Conservation (phyloP, 2,797 vertebrate species). For the Onychomys leucogaster region DNA sequence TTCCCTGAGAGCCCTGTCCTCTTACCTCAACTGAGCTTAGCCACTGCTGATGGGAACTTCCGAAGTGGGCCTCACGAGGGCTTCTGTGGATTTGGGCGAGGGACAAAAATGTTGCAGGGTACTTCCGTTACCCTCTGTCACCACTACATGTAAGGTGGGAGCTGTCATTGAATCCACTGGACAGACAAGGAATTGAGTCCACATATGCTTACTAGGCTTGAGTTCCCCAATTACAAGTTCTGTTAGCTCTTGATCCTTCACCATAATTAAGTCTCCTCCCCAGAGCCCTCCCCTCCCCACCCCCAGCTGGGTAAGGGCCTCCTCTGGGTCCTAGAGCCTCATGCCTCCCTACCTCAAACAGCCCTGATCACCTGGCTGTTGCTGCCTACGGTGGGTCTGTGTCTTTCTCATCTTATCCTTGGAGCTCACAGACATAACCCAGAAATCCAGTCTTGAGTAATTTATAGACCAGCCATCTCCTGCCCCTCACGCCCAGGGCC, state of each 20-base stretch:
- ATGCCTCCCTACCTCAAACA: not conserved
- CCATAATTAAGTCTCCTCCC: not conserved
- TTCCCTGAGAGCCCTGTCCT: not conserved
- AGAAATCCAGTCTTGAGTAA: not conserved
- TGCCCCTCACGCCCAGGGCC: not conserved
- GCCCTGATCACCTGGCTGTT: not conserved
- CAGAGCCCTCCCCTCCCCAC: not conserved
- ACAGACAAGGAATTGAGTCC: constrained; percentile 4
- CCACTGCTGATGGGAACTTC: constrained; percentile 80
- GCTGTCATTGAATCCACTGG: not conserved
- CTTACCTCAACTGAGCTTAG: constrained; percentile 80
- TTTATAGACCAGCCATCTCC: not conserved
- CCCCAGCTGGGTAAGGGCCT: not conserved
- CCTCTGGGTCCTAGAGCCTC: not conserved
- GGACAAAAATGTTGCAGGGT: constrained; percentile 4
- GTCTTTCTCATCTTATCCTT: not conserved
- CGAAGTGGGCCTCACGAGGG: constrained; percentile 63
- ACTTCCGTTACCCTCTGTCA: constrained; percentile 76
- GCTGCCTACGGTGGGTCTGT: not conserved
- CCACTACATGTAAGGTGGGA: not conserved
- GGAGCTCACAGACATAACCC: not conserved
- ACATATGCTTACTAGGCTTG: not conserved
- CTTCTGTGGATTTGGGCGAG: constrained; percentile 46
- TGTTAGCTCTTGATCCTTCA: not conserved
- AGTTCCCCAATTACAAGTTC: not conserved